Percentiles rank a stretch among this genome's conserved stretches.
Evolutionary conservation across 1,140 invertebrate genomes (phyloP).

Genomic region (Papilio helenus): DNA sequence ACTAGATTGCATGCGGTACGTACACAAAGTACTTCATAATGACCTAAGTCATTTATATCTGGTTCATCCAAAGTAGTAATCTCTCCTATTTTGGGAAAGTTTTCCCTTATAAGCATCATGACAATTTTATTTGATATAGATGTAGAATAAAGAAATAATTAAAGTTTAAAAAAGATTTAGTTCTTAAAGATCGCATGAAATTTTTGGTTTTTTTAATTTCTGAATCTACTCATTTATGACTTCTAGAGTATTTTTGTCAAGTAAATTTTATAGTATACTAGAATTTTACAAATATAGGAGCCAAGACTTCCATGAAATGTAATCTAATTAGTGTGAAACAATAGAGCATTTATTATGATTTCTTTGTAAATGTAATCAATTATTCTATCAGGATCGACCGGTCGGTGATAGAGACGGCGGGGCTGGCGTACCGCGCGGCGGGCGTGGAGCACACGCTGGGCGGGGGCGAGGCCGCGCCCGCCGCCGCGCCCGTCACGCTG

Average conservation of each 20-base stretch:
- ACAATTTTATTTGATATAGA: not conserved
- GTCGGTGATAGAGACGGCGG: conserved; percentile 77
- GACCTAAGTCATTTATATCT: not conserved
- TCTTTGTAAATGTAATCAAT: not conserved
- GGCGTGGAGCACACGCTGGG: conserved; percentile 63
- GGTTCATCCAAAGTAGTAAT: not conserved
- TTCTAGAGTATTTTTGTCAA: not conserved
- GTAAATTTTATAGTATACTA: not conserved
- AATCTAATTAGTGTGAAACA: too few species aligned
- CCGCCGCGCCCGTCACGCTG: conserved; percentile 52
- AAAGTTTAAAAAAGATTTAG: not conserved
- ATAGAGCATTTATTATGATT: too few species aligned
- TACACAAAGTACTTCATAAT: not conserved
- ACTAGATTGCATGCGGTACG: conserved; percentile 17
- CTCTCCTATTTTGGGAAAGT: not conserved
- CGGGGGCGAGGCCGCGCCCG: conserved; percentile 47
- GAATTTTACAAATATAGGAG: too few species aligned
- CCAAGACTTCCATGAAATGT: too few species aligned
- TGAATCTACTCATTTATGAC: not conserved
- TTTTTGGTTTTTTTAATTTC: not conserved
- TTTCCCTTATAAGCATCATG: not conserved
- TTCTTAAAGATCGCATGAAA: not conserved
- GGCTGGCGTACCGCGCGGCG: conserved; percentile 70
- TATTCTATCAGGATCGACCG: conserved; percentile 68
- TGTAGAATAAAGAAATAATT: not conserved